phyloP scores from a whole-genome alignment of 2,888 invertebrate species.

The Phengaris alcon region DNA sequence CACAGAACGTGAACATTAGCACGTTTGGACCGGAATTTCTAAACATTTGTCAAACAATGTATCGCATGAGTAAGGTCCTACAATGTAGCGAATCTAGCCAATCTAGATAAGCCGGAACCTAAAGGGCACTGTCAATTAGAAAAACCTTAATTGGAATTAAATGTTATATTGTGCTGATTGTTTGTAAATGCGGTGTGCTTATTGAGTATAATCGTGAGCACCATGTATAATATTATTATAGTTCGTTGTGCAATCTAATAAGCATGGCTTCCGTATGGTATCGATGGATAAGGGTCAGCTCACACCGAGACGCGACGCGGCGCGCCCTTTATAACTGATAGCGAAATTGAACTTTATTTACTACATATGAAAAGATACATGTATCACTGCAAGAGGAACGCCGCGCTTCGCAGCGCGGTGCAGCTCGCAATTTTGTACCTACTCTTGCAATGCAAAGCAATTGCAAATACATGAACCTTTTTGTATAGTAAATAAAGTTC shows the following conservation, averaged over 20 bases:
- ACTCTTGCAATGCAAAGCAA: no score
- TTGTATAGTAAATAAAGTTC: no score
- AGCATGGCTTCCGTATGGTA: neutral
- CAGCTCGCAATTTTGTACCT: no score
- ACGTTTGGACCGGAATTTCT: constrained; percentile 21
- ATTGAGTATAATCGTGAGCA: constrained; percentile 4
- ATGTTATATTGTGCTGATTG: constrained; percentile 27
- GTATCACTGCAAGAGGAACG: no score
- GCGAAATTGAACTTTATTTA: no score
- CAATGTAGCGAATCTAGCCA: constrained; percentile 13
- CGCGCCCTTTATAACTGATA: no score
- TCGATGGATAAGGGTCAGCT: no score
- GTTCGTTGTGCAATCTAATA: neutral
- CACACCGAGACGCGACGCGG: no score
- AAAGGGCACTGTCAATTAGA: constrained; percentile 30
- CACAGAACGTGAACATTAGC: constrained; percentile 14
- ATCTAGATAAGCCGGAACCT: constrained; percentile 23
- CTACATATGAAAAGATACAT: no score
- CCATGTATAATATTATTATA: neutral
- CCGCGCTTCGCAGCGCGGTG: no score
- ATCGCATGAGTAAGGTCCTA: constrained; percentile 16
- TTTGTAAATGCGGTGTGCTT: constrained; percentile 28
- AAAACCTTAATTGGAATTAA: constrained; percentile 25
- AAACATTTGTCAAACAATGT: constrained; percentile 27
- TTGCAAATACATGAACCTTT: no score